Percentiles rank a stretch among this genome's conserved stretches.
Evolutionary conservation across 2,797 vertebrate genomes (phyloP).

Genomic region (Falco naumanni): DNA sequence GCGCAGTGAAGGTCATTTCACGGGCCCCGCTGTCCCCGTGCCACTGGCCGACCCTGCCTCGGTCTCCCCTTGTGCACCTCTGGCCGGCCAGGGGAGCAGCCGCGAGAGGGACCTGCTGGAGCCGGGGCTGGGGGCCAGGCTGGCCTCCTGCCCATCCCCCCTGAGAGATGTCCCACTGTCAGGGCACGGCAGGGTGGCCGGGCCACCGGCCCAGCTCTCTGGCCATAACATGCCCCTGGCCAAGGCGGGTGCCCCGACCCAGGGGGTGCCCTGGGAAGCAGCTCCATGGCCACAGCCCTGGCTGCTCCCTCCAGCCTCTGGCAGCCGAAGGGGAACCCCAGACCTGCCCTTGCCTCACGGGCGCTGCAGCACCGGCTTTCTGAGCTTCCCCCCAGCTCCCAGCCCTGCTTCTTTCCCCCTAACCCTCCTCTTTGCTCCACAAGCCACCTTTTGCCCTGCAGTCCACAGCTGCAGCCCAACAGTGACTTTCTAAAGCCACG

Average conservation of each 20-base stretch:
- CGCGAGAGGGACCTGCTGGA: accelerated
- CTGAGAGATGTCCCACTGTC: accelerated
- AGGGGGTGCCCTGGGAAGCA: neutral
- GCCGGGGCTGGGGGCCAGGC: too few relatives aligned
- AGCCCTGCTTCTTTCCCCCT: neutral
- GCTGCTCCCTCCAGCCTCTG: neutral
- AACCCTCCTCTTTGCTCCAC: neutral
- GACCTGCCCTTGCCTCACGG: neutral
- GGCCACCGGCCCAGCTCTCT: accelerated
- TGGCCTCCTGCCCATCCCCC: too few relatives aligned
- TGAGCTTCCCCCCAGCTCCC: neutral
- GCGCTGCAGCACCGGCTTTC: neutral
- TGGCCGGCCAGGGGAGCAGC: neutral
- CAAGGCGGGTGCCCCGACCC: neutral
- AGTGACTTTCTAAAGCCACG: neutral
- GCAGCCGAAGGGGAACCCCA: neutral
- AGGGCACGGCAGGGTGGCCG: neutral
- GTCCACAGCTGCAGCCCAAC: neutral
- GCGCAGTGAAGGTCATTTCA: neutral
- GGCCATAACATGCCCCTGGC: neutral
- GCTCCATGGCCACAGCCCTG: neutral
- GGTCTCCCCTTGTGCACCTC: accelerated
- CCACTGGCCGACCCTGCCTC: neutral
- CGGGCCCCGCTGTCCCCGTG: accelerated
- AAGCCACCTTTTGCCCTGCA: neutral